These are phyloP conservation scores for Heliornis fulica DNA, from an alignment of 2,113 vertebrate genomes.

Conservation along the genomic window DNA sequence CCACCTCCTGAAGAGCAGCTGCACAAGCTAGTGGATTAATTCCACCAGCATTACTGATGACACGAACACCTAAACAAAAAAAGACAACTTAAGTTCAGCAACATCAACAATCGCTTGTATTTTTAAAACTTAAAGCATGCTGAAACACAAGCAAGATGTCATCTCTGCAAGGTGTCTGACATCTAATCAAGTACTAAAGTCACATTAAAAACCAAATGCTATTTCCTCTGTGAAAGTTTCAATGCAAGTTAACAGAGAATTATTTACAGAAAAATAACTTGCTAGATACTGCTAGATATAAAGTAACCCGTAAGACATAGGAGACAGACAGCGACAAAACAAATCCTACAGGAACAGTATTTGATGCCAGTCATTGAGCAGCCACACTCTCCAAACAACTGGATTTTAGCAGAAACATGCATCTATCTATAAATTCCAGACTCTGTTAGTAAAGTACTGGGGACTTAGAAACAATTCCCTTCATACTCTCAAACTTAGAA, in stretches of 20 bases:
- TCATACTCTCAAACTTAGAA: background rate
- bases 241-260: background rate
- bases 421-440: background rate
- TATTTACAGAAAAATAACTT: background rate
- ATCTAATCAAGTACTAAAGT: background rate
- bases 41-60: conserved; percentile 85
- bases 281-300: background rate
- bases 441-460: background rate
- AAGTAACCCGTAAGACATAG: background rate
- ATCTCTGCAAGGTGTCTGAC: background rate
- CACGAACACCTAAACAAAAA: conserved; percentile 78
- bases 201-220: background rate
- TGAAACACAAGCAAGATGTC: background rate
- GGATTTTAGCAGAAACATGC: background rate
- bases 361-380: background rate
- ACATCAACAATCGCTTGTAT: background rate
- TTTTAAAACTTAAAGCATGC: background rate
- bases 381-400: background rate
- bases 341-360: background rate
- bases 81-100: background rate
- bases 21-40: conserved; percentile 84
- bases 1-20: conserved; percentile 77
- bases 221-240: background rate
- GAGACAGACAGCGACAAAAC: background rate
- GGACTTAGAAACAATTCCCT: background rate